Conservation (phyloP, 37 sponge, comb jelly and placozoan genomes). For the Hormiphora californensis region DNA sequence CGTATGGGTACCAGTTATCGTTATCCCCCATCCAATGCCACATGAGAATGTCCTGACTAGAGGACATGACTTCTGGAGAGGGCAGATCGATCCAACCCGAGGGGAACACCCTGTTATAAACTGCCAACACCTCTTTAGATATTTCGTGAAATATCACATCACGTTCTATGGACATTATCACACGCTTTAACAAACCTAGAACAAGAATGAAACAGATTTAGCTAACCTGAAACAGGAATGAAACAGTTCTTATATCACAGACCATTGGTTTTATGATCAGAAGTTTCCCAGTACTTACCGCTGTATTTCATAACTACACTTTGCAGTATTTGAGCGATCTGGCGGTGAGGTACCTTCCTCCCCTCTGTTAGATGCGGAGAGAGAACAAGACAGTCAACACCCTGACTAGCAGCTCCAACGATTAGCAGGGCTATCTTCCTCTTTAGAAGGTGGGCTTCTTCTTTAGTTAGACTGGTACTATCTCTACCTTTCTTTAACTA, state of each 20-base stretch:
- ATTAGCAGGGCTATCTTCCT: background rate
- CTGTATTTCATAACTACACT: conserved; percentile 4
- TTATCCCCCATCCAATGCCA: conserved; percentile 55
- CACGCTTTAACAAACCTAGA: conserved; percentile 32
- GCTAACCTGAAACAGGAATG: no score
- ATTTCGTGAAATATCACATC: conserved; percentile 51
- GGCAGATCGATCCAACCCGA: conserved; percentile 4
- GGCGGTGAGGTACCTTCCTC: background rate
- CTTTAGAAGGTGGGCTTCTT: conserved; percentile 14
- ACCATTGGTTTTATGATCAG: no score
- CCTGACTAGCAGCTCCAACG: background rate
- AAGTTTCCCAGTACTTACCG: background rate
- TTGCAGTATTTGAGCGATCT: background rate
- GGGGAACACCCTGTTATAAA: conserved; percentile 10
- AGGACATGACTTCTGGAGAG: background rate
- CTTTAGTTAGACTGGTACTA: background rate
- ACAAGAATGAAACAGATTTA: no score
- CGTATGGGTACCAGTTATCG: conserved; percentile 46
- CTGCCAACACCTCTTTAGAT: conserved; percentile 10
- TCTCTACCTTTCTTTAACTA: background rate
- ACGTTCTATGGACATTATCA: conserved; percentile 35
- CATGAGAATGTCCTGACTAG: conserved; percentile 23
- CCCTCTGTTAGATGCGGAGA: conserved; percentile 35
- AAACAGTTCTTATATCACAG: no score
- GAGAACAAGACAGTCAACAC: conserved; percentile 25